These are phyloP conservation scores for Masticophis lateralis DNA, from an alignment of 2,797 vertebrate species.

Conservation along the genomic window DNA sequence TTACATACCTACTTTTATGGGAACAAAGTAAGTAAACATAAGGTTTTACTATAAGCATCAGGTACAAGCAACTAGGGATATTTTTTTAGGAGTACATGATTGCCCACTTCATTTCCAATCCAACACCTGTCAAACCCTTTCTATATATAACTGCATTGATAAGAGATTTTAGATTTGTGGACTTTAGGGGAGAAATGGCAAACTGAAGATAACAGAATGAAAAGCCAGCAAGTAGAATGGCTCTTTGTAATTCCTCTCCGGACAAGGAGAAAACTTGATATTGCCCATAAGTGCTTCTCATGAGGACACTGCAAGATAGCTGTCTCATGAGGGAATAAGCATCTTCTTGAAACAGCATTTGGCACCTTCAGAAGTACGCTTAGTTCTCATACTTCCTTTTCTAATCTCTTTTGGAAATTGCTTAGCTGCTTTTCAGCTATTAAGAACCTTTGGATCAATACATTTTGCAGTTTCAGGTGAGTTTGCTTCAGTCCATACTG, in stretches of 20 bases:
- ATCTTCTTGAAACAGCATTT: neutral
- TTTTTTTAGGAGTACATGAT: neutral
- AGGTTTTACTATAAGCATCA: neutral
- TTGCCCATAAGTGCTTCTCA: neutral
- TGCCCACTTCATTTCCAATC: neutral
- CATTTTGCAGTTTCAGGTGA: neutral
- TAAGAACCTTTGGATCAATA: neutral
- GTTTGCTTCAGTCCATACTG: neutral
- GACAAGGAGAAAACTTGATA: neutral
- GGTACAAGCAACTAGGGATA: neutral
- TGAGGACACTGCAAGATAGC: neutral
- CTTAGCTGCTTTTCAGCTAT: neutral
- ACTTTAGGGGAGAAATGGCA: neutral
- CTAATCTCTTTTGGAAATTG: neutral
- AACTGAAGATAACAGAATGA: neutral
- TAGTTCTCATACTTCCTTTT: neutral
- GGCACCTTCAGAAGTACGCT: neutral
- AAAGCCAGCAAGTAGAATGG: neutral
- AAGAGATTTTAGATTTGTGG: constrained; percentile 30
- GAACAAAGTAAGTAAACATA: neutral
- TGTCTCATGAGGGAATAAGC: neutral
- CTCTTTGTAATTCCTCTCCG: neutral
- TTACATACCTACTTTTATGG: neutral
- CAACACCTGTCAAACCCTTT: constrained; percentile 33
- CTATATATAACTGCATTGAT: constrained; percentile 48